Evolutionary conservation across 1,140 invertebrate species (phyloP).

Genomic region (Tachypleus tridentatus): DNA sequence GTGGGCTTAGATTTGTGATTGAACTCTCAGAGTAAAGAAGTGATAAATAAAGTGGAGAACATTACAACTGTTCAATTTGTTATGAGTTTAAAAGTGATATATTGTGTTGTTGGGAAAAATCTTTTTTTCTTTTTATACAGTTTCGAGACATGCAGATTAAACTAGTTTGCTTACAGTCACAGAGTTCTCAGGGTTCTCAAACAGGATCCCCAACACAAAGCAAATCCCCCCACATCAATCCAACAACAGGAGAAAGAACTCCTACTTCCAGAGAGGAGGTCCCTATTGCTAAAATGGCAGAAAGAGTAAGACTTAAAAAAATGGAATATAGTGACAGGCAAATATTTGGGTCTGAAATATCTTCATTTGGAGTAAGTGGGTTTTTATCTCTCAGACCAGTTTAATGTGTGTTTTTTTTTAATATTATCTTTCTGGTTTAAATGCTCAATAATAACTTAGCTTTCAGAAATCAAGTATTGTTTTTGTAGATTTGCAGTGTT

Average conservation of each 20-base stretch:
- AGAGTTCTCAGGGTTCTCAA: conserved; percentile 18
- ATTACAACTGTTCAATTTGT: too few relatives aligned
- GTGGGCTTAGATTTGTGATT: too few relatives aligned
- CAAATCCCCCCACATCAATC: conserved; percentile 26
- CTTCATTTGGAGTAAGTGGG: conserved; percentile 40
- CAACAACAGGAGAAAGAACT: conserved; percentile 26
- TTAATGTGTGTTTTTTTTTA: too few relatives aligned
- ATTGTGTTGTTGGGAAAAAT: too few relatives aligned
- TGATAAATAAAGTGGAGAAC: too few relatives aligned
- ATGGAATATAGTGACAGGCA: conserved; percentile 39
- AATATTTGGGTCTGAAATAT: conserved; percentile 43
- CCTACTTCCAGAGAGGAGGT: conserved; percentile 32
- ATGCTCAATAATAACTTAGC: too few relatives aligned
- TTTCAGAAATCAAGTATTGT: too few relatives aligned
- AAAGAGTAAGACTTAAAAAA: conserved; percentile 46
- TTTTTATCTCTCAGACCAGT: too few relatives aligned
- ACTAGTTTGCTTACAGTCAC: conserved; percentile 26
- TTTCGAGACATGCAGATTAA: conserved; percentile 29
- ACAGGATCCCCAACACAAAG: conserved; percentile 23
- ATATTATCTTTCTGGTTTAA: too few relatives aligned
- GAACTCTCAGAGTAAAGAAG: too few relatives aligned
- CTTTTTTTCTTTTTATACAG: conserved; percentile 16
- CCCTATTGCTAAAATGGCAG: conserved; percentile 56
- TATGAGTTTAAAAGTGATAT: too few relatives aligned
- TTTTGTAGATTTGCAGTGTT: too few relatives aligned